These are phyloP conservation scores for Andricus grossulariae DNA, from an alignment of 1,140 invertebrate species.

Conservation along the genomic window DNA sequence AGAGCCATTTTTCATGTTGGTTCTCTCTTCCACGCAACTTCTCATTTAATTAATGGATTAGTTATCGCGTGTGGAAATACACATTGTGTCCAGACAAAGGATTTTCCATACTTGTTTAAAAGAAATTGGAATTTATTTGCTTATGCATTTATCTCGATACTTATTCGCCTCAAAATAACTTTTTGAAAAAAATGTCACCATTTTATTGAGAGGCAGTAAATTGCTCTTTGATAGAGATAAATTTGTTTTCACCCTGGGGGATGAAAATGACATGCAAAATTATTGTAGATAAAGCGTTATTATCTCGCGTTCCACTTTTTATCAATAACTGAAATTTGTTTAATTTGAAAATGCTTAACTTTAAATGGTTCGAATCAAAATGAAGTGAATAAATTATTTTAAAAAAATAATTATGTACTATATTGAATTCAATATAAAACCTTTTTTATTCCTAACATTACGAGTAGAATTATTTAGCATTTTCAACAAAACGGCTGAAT, in stretches of 20 bases:
- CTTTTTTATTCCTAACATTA: too few relatives aligned
- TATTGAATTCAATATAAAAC: too few relatives aligned
- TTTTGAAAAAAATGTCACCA: neutral
- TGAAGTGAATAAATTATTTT: too few relatives aligned
- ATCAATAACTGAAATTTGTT: too few relatives aligned
- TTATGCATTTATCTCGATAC: slow-evolving; percentile 2
- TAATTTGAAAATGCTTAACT: too few relatives aligned
- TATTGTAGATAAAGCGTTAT: too few relatives aligned
- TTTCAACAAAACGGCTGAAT: too few relatives aligned
- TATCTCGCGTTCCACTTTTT: too few relatives aligned
- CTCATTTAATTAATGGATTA: slow-evolving; percentile 32
- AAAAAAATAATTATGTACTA: too few relatives aligned
- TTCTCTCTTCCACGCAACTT: slow-evolving; percentile 29
- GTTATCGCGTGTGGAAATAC: slow-evolving; percentile 30
- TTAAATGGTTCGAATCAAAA: too few relatives aligned
- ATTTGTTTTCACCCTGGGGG: neutral
- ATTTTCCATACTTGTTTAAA: slow-evolving; percentile 1
- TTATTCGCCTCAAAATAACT: neutral
- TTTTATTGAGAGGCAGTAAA: neutral
- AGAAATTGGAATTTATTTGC: slow-evolving; percentile 23
- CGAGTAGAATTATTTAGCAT: too few relatives aligned
- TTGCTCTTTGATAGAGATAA: neutral
- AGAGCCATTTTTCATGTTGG: slow-evolving; percentile 27
- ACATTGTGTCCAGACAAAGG: neutral
- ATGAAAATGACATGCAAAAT: too few relatives aligned